These are phyloP conservation scores for Rostratula benghalensis DNA, from an alignment of 2,113 vertebrate species.

Conservation along the genomic window DNA sequence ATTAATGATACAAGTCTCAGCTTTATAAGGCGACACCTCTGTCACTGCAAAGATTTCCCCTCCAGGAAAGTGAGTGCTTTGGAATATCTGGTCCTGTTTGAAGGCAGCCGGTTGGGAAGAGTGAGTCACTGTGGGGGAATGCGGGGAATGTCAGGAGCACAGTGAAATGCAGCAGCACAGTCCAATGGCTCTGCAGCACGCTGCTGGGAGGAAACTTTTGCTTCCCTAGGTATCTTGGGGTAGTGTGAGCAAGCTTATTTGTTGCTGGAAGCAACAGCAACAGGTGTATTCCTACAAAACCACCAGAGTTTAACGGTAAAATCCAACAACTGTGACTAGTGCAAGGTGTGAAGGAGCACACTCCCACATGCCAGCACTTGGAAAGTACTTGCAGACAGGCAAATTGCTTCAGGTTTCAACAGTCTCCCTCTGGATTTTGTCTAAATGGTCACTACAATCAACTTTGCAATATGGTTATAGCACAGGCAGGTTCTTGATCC, in stretches of 20 bases:
- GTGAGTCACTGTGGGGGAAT: slow-evolving; percentile 10
- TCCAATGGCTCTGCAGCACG: not conserved
- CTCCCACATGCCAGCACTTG: not conserved
- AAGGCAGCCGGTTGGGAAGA: not conserved
- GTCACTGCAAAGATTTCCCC: not conserved
- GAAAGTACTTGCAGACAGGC: not conserved
- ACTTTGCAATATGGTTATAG: not conserved
- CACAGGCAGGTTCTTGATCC: not conserved
- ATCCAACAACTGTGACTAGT: accelerated
- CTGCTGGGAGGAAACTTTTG: not conserved
- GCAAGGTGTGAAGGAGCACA: not conserved
- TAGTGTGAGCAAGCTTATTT: not conserved
- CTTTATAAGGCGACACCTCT: not conserved
- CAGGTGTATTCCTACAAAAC: not conserved
- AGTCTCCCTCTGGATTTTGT: not conserved
- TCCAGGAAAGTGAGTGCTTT: not conserved
- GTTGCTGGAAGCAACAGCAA: not conserved
- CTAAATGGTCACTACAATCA: not conserved
- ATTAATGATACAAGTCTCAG: not conserved
- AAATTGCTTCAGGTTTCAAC: not conserved
- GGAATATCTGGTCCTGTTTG: not conserved
- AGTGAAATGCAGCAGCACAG: not conserved
- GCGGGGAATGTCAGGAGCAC: slow-evolving; percentile 1
- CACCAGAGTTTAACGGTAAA: not conserved
- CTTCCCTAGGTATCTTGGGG: not conserved